Evolutionary conservation across 53 echinoderm and acorn worm species (phyloP).

Genomic region (Temnopleurus reevesii): DNA sequence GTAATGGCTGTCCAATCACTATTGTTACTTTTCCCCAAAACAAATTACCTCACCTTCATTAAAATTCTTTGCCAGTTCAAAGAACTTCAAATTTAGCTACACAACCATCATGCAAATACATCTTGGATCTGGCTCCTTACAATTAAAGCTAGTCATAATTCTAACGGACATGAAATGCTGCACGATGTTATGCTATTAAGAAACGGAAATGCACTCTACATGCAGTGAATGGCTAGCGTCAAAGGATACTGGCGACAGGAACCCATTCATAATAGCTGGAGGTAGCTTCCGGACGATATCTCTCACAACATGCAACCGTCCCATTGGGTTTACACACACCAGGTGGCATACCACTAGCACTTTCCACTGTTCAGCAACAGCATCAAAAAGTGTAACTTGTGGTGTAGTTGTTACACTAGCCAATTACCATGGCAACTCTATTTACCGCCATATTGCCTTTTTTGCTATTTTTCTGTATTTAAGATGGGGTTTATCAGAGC

Average conservation of each 20-base stretch:
- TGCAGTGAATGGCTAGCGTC: background rate
- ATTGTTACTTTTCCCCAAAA: too few relatives aligned
- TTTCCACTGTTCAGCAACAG: too few relatives aligned
- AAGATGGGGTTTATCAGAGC: too few relatives aligned
- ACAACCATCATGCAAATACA: background rate
- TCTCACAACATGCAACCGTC: background rate
- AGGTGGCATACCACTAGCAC: background rate
- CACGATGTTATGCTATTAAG: conserved; percentile 3
- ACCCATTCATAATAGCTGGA: background rate
- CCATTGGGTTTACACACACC: background rate
- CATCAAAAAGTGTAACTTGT: too few relatives aligned
- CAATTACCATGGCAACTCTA: background rate
- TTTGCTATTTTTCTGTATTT: too few relatives aligned
- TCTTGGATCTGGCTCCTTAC: background rate
- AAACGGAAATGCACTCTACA: background rate
- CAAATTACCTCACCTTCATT: too few relatives aligned
- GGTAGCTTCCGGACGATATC: background rate
- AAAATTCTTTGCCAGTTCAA: too few relatives aligned
- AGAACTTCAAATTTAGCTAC: too few relatives aligned
- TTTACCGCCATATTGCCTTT: background rate
- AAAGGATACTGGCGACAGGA: conserved; percentile 7
- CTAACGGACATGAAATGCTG: background rate
- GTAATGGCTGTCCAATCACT: too few relatives aligned
- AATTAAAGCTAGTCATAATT: too few relatives aligned
- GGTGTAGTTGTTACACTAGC: background rate